Evolutionary conservation across 2,888 invertebrate genomes (phyloP), one percentile per base, ranked within the genome.

Genomic region (Drosophila lutescens): DNA sequence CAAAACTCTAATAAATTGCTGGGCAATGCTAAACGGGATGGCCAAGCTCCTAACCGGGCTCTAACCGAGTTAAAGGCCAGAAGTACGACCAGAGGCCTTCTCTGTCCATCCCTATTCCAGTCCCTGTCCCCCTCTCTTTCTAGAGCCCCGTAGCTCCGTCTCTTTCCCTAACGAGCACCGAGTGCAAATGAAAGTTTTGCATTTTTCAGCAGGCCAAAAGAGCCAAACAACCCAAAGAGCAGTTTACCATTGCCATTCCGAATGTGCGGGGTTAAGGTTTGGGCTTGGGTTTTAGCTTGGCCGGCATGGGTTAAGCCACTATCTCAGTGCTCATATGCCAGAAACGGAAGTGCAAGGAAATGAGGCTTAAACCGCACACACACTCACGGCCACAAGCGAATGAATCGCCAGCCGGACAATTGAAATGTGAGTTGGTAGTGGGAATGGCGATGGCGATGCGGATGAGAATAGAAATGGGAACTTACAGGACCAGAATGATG

Each of bases 151-250:
- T 30, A 13, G 9, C 26, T 17, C 15, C 30, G 17, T 43, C 57
- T 30, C 50, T 50, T 10, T 36, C 41, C 32, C 68, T 74, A 82
- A 74, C 83, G 63, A 82, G 77, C 70, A 71, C 34, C 82, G 77
- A 80, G 80, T 77, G 86, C 78, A 86, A 80, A 80, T 80, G 80
- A 80, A 80, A 86, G 80, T 80, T 80, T 86, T 80, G 86, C 80
- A 80, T 80, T 86, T 80, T 80, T 86, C 80, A 86, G 62, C 67
- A 83, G 69, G 51, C 71, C 72, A 72, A 65, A 57, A 74, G 57
- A 67, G 66, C 54, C 68, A 47, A 57, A 70, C 51, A 74, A 30
- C 23, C 76, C 71, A 71, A 78, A 78, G 76, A 73, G 79, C 81
- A 76, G 74, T 83, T 51, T 67, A 59, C 71, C 71, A 82, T 77